Conservation (phyloP, 2,888 invertebrate genomes). For the Allolobophora icterica region DNA sequence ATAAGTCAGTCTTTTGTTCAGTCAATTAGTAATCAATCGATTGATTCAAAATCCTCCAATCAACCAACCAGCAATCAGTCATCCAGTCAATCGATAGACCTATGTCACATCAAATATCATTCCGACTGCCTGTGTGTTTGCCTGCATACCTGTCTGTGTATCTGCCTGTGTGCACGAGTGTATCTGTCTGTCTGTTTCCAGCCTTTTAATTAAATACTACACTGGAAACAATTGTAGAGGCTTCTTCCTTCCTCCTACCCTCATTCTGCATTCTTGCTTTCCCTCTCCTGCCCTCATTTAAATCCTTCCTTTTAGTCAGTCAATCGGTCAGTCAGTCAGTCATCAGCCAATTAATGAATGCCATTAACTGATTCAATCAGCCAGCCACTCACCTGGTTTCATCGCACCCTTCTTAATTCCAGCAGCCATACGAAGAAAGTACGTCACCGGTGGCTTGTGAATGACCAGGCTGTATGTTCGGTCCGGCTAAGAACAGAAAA, state of each 20-base stretch:
- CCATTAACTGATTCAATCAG: too few species aligned
- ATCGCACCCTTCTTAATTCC: slow-evolving; percentile 81
- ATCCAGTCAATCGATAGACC: too few species aligned
- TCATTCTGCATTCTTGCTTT: too few species aligned
- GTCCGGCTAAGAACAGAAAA: slow-evolving; percentile 71
- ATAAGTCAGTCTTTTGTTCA: too few species aligned
- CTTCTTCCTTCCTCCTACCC: neutral
- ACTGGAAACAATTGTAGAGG: too few species aligned
- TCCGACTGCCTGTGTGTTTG: neutral
- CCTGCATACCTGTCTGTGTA: neutral
- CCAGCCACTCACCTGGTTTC: slow-evolving; percentile 51
- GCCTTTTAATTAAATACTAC: neutral
- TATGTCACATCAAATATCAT: too few species aligned
- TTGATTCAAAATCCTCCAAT: too few species aligned
- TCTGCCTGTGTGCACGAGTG: neutral
- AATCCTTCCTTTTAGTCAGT: too few species aligned
- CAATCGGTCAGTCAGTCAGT: neutral
- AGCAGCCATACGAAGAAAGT: slow-evolving; percentile 91
- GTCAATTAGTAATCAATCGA: too few species aligned
- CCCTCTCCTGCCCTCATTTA: too few species aligned
- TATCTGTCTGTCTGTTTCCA: neutral
- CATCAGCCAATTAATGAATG: neutral
- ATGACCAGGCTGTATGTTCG: slow-evolving; percentile 81
- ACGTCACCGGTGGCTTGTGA: slow-evolving; percentile 85
- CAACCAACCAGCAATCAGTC: too few species aligned